These are phyloP conservation scores for Microplitis demolitor DNA, from an alignment of 1,140 invertebrate species.

Conservation along the genomic window DNA sequence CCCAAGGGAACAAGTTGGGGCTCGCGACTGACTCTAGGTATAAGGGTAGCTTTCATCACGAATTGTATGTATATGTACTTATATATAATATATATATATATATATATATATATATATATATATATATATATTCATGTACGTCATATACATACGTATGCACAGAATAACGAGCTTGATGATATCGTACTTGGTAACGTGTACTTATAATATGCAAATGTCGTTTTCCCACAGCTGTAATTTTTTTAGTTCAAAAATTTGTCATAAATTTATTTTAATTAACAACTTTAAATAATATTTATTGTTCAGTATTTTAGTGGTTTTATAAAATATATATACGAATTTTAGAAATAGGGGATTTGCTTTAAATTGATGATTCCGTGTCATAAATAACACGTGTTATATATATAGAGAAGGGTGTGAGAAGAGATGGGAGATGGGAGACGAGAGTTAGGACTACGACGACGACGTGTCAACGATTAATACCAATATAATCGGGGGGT, in stretches of 20 bases:
- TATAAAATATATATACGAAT: too few species aligned
- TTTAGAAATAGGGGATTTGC: too few species aligned
- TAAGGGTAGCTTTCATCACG: slow-evolving; percentile 40
- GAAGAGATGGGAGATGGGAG: not conserved
- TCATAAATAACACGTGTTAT: slow-evolving; percentile 14
- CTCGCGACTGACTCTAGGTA: not conserved
- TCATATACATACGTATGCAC: slow-evolving; percentile 38
- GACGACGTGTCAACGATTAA: slow-evolving; percentile 43
- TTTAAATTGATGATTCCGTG: not conserved
- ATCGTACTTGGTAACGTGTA: slow-evolving; percentile 53
- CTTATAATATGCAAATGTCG: slow-evolving; percentile 62
- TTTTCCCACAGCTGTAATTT: slow-evolving; percentile 3
- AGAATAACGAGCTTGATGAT: slow-evolving; percentile 58
- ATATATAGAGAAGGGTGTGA: not conserved
- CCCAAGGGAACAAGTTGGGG: not conserved
- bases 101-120: too few species aligned
- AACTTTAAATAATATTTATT: too few species aligned
- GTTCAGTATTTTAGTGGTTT: too few species aligned
- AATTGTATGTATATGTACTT: slow-evolving; percentile 36
- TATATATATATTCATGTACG: slow-evolving; percentile 26
- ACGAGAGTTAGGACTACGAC: not conserved
- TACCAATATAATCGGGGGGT: slow-evolving; percentile 51
- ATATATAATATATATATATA: too few species aligned
- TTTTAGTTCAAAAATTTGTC: not conserved
- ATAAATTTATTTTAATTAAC: too few species aligned